These are phyloP conservation scores for Oncopodura yosiiana DNA, from an alignment of 1,140 invertebrate genomes.

Conservation along the genomic window DNA sequence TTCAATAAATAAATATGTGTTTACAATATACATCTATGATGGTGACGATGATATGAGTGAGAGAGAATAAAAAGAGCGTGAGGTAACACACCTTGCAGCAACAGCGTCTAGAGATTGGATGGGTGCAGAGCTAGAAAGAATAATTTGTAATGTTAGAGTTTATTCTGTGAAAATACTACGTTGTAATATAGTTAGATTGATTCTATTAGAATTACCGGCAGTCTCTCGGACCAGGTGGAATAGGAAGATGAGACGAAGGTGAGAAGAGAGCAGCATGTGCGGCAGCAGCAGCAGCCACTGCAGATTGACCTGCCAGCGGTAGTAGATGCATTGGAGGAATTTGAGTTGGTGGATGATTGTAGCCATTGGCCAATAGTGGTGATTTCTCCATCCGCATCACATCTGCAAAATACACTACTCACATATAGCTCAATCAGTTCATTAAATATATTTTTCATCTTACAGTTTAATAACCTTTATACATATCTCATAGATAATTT, in stretches of 20 bases:
- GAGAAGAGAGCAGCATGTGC: slow-evolving; percentile 68
- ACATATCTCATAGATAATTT: no score
- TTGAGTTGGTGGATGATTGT: slow-evolving; percentile 84
- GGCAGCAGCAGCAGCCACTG: slow-evolving; percentile 52
- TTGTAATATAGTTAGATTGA: no score
- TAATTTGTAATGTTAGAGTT: no score
- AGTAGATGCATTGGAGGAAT: slow-evolving; percentile 65
- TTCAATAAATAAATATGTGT: background rate
- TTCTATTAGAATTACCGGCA: no score
- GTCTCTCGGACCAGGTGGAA: slow-evolving; percentile 48
- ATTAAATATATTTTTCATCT: no score
- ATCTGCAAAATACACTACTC: slow-evolving; percentile 49
- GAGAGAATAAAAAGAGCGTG: background rate
- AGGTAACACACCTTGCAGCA: slow-evolving; percentile 12
- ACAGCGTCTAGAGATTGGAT: slow-evolving; percentile 31
- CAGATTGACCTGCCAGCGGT: slow-evolving; percentile 53
- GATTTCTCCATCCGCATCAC: slow-evolving; percentile 81
- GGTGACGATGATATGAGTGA: slow-evolving; percentile 1
- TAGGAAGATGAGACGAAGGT: slow-evolving; percentile 67
- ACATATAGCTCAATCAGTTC: slow-evolving; percentile 7
- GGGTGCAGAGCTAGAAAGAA: slow-evolving; percentile 31
- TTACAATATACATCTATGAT: background rate
- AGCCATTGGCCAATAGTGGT: slow-evolving; percentile 80
- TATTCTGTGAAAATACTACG: no score
- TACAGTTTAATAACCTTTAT: no score